Base-by-base conservation (phyloP, 1,140 invertebrate species). In the Dufourea novaeangliae region DNA sequence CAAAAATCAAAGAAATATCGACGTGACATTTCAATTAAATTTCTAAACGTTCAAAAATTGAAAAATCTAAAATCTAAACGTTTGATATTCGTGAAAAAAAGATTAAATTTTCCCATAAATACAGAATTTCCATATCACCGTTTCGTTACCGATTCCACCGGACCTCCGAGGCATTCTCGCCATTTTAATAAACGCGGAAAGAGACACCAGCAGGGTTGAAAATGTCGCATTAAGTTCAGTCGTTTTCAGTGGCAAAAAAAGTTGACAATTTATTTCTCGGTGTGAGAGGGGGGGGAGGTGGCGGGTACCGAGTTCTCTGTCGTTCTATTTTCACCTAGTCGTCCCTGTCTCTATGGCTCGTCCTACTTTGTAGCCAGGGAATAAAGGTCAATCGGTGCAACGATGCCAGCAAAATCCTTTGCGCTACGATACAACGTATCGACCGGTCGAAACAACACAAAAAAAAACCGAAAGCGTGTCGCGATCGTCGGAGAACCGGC, bases 381-480 rank as follows among this genome's bases (percentile, higher is more conserved):
- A 67, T 84, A 84, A 85, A 85, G 83, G 78, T 81, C 80, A 81
- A 75, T 74, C 70, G 62, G 79, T 85, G 83, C 83, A 84, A 78
- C 82, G 82, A 74, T 84, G 83, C 74, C 52, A 74, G 54, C 52
- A 81, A n/a, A 66, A 54, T 70, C 68, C 70, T 74, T 68, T 69
- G 75, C 78, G 82, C 75, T 72, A 68, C 71, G 80, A 83, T 62
- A 46, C 81, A 59, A 39, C n/a, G n/a, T 69, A 83, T 83, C 80
- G 82, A 75, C 39, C 77, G 61, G 27, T 44, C 80, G 56, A 83
- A 79, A 83, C 41, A 80, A 71, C 61, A 34, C 6, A 37, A 37
- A 70, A 83, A 79, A 83, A 50, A 80, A 71, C 61, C 44, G 11
- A 37, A 37, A 70, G 44, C 59, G 27, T 12, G n/a, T 32, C 39